phyloP scores from a whole-genome alignment of 2,113 vertebrate species.

The Nettapus auritus region DNA sequence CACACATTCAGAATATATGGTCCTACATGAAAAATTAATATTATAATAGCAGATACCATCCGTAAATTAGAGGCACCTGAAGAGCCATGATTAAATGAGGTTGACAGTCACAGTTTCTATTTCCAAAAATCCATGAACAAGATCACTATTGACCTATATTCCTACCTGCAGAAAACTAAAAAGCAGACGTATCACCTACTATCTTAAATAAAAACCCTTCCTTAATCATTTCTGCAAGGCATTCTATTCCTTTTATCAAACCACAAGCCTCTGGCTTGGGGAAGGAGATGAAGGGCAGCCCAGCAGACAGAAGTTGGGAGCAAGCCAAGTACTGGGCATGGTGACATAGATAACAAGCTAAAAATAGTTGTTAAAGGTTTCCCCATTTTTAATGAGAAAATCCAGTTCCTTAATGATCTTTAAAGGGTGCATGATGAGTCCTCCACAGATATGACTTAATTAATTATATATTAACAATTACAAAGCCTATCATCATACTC shows the following conservation, averaged over 20 bases:
- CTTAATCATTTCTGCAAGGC: neutral
- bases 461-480: neutral
- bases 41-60: neutral
- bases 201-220: neutral
- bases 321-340: neutral
- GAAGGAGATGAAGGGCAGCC: neutral
- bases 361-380: neutral
- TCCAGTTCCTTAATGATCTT: neutral
- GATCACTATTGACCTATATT: neutral
- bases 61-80: neutral
- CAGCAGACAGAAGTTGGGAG: neutral
- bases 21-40: neutral
- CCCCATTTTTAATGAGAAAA: neutral
- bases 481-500: neutral
- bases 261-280: neutral
- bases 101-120: neutral
- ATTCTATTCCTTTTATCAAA: neutral
- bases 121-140: neutral
- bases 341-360: neutral
- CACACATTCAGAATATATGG: neutral
- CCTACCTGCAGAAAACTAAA: neutral
- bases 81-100: neutral
- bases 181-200: neutral
- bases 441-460: neutral
- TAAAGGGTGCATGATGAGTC: neutral